Conservation (phyloP, 2,888 invertebrate species). For the Pristionchus fissidentatus region DNA sequence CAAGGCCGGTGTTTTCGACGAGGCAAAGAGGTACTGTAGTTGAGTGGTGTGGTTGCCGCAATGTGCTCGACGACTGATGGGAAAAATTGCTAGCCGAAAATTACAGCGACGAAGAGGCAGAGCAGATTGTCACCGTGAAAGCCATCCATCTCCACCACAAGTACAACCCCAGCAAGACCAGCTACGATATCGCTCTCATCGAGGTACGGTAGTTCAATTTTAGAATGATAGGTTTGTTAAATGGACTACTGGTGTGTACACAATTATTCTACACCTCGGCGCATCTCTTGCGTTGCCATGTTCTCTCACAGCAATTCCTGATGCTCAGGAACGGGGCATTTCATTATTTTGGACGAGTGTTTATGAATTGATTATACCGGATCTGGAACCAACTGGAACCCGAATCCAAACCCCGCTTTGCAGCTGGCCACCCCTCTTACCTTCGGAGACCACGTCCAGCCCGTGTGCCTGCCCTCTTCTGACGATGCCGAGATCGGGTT, state of each 20-base stretch:
- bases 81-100: background rate
- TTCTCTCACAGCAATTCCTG: no score
- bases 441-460: constrained; percentile 52
- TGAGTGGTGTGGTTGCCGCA: background rate
- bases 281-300: no score
- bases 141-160: constrained; percentile 55
- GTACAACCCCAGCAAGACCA: constrained; percentile 46
- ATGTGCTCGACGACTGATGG: background rate
- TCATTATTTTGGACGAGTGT: no score
- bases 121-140: constrained; percentile 50
- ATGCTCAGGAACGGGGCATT: no score
- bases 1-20: constrained; percentile 57
- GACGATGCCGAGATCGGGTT: constrained; percentile 49
- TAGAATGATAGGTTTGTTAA: no score
- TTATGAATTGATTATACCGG: no score
- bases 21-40: constrained; percentile 47
- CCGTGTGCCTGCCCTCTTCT: constrained; percentile 52
- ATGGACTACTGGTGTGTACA: no score
- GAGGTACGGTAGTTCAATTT: constrained; percentile 48
- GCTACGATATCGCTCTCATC: constrained; percentile 54
- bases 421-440: constrained; percentile 47
- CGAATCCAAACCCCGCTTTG: background rate
- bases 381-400: background rate
- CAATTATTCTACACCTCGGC: no score
- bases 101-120: constrained; percentile 49